phyloP scores from a whole-genome alignment of 2,797 vertebrate genomes.

The Eurystomus glaucurus region DNA sequence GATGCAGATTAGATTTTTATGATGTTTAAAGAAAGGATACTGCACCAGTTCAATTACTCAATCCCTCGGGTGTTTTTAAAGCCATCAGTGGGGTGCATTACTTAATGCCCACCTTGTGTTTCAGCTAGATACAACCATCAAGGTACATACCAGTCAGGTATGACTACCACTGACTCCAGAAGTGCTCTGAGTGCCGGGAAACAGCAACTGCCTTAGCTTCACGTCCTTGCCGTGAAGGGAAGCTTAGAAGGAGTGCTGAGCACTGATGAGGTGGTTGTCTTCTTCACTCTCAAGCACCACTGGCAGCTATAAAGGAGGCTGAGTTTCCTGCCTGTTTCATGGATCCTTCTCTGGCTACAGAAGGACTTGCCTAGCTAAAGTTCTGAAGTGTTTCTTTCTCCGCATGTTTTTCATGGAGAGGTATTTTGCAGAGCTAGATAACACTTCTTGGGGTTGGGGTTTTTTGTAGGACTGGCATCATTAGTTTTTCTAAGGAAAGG shows the following conservation, averaged over 20 bases:
- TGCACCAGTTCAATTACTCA: not conserved
- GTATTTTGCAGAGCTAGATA: not conserved
- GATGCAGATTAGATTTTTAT: not conserved
- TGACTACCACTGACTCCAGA: not conserved
- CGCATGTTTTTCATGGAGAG: not conserved
- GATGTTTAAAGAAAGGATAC: not conserved
- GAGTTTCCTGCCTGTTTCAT: not conserved
- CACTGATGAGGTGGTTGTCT: not conserved
- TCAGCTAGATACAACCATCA: not conserved
- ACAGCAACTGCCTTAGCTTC: not conserved
- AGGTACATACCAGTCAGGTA: not conserved
- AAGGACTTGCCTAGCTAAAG: not conserved
- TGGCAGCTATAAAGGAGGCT: not conserved
- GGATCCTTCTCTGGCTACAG: not conserved
- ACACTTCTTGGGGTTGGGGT: not conserved
- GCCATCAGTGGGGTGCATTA: not conserved
- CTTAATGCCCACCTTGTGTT: not conserved
- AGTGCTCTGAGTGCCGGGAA: not conserved
- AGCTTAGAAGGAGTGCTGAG: not conserved
- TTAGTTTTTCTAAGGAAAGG: not conserved
- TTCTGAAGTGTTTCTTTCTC: not conserved
- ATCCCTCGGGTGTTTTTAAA: not conserved
- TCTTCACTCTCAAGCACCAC: not conserved
- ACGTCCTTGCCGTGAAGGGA: accelerated
- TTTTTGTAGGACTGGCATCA: not conserved